A percentile compares a stretch with the other conserved stretches of the same genome.
These are phyloP conservation scores for Percina caprodes DNA, from an alignment of 2,113 vertebrate genomes.

Conservation along the genomic window DNA sequence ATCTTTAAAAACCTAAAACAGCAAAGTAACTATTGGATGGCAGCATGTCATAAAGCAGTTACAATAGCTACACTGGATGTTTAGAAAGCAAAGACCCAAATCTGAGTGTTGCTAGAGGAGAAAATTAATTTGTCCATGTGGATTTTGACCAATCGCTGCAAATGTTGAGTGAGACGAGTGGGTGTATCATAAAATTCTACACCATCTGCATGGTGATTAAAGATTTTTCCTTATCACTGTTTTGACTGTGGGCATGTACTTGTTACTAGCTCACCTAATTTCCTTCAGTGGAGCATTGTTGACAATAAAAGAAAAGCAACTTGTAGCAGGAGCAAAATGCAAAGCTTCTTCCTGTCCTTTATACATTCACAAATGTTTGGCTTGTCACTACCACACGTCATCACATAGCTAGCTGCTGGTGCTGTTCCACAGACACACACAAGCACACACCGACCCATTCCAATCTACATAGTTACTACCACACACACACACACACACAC, in stretches of 20 bases:
- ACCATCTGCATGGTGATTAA: conserved; percentile 31
- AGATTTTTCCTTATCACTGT: conserved; percentile 31
- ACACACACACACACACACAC: no score
- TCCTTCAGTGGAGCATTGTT: conserved; percentile 28
- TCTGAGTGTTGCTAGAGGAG: conserved; percentile 16
- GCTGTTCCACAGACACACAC: conserved; percentile 3
- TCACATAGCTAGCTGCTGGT: background rate
- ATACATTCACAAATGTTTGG: conserved; percentile 31
- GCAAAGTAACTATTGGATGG: conserved; percentile 36
- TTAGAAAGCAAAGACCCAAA: conserved; percentile 49
- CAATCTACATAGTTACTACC: conserved; percentile 2
- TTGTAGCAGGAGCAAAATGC: conserved; percentile 29
- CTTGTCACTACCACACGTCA: conserved; percentile 40
- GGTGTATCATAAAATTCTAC: conserved; percentile 33
- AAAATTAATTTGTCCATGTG: conserved; percentile 40
- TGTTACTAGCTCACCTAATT: conserved; percentile 31
- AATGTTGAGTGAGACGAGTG: background rate
- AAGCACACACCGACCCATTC: background rate
- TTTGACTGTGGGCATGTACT: conserved; percentile 35
- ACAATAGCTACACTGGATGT: conserved; percentile 7
- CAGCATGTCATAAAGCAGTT: conserved; percentile 51
- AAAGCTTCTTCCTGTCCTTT: conserved; percentile 11
- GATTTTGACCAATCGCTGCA: conserved; percentile 42
- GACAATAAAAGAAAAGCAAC: conserved; percentile 11
- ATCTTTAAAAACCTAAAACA: conserved; percentile 30